Base-by-base conservation (phyloP, 2,113 vertebrate species). In the Dolichallabes microphthalmus region DNA sequence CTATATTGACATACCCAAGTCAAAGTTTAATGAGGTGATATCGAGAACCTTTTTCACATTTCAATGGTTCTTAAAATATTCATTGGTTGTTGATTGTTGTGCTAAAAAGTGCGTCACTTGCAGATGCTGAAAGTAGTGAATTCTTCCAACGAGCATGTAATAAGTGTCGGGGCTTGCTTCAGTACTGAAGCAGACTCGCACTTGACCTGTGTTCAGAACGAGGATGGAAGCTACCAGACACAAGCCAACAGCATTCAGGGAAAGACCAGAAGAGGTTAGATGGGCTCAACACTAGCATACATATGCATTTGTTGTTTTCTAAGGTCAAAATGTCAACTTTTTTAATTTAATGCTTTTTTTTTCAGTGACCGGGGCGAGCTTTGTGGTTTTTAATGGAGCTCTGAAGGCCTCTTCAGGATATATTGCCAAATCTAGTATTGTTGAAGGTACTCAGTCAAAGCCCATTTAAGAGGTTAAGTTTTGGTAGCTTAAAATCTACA, bases 311-410 rank as follows among this genome's bases (percentile, higher is more conserved):
- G 1, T n/a, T 15, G 30, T 78, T 57, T 55, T 2, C 22, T n/a
- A 66, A 39, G 15, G 2, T 15, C n/a, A n/a, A n/a, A 25, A 19
- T n/a, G 20, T n/a, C 22, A 81, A 27, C 19, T 22, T 25, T 8
- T 80, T 80, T 80, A 4, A 68, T 68, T 19, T 19, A 57, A 58
- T 39, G 17, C 6, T 79, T 53, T 71, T 15, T 64, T 80, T 25
- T 92, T 22, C 89, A 99, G 98, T 99, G 91, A 98, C 97, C 74
- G 97, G 98, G 69, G 97, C 96, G 91, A 97, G 97, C 93, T 99
- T 98, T 90, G 97, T 99, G 76, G 97, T 99, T 68, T 99, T 99
- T 87, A 99, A 98, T 69, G 97, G 97, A 85, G 96, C 97, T 11
- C 92, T 99, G 68, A 98, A 98, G 91, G 88, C 96, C 32, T 97